Conservation (phyloP, 2,797 vertebrate species). For the Sylvia borin region DNA sequence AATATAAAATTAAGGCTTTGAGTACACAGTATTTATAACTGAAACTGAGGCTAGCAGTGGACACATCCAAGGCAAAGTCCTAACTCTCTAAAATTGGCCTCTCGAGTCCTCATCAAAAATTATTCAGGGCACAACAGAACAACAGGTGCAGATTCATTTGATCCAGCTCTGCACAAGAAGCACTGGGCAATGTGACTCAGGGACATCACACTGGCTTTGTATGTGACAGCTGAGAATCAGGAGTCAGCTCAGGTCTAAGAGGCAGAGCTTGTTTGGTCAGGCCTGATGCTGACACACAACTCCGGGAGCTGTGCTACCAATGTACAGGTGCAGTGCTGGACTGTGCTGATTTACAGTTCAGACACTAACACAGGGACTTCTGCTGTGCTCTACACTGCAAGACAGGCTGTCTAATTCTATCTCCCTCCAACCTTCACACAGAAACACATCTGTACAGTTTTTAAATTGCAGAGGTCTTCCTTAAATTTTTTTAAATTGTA, state of each 20-base stretch:
- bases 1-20: neutral
- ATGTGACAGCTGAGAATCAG: neutral
- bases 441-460: neutral
- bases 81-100: neutral
- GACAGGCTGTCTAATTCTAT: neutral
- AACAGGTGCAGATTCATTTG: conserved; percentile 2
- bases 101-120: rapidly evolving
- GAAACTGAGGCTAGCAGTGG: neutral
- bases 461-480: neutral
- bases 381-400: neutral
- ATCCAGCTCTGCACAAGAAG: neutral
- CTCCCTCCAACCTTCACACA: neutral
- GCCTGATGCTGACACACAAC: neutral
- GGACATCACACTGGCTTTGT: neutral
- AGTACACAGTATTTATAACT: neutral
- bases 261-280: neutral
- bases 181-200: neutral
- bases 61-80: neutral
- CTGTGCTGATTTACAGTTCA: neutral
- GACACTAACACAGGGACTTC: neutral
- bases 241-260: neutral
- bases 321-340: neutral
- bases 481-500: neutral
- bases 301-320: neutral
- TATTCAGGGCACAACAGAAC: neutral